phyloP scores from a whole-genome alignment of 2,888 invertebrate species.

The Hyposoter didymator region DNA sequence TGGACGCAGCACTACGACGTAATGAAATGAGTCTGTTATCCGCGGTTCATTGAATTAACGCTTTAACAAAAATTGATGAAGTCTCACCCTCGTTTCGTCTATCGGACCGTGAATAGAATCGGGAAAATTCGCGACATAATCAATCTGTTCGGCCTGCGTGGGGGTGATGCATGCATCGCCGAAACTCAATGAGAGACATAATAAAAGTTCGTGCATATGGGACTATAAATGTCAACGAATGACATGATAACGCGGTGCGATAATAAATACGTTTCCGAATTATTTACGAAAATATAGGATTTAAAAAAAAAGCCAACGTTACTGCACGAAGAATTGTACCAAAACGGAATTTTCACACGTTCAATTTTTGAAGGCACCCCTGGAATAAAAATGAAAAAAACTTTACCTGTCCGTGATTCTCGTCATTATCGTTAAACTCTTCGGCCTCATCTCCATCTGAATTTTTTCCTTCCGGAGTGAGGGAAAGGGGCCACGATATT shows the following conservation, averaged over 20 bases:
- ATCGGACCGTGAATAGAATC: not conserved
- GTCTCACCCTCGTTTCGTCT: not conserved
- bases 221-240: slow-evolving; percentile 14
- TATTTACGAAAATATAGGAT: not conserved
- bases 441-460: slow-evolving; percentile 17
- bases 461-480: slow-evolving; percentile 34
- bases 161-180: slow-evolving; percentile 41
- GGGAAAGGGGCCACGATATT: slow-evolving; percentile 42
- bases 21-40: slow-evolving; percentile 62
- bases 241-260: not conserved
- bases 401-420: slow-evolving; percentile 44
- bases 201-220: slow-evolving; percentile 4
- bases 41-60: slow-evolving; percentile 62
- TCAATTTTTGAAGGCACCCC: not conserved
- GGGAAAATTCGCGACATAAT: slow-evolving; percentile 35
- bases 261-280: not conserved
- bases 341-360: not conserved
- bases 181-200: slow-evolving; percentile 40
- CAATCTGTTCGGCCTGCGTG: slow-evolving; percentile 51
- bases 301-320: not conserved
- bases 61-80: slow-evolving; percentile 66
- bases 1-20: slow-evolving; percentile 26
- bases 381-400: slow-evolving; percentile 23
- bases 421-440: slow-evolving; percentile 56
- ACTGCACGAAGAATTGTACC: not conserved